A percentile compares a stretch with the other conserved stretches of the same genome.
Evolutionary conservation across 2,113 vertebrate genomes (phyloP).

Genomic region (Pseudorectes ferrugineus): DNA sequence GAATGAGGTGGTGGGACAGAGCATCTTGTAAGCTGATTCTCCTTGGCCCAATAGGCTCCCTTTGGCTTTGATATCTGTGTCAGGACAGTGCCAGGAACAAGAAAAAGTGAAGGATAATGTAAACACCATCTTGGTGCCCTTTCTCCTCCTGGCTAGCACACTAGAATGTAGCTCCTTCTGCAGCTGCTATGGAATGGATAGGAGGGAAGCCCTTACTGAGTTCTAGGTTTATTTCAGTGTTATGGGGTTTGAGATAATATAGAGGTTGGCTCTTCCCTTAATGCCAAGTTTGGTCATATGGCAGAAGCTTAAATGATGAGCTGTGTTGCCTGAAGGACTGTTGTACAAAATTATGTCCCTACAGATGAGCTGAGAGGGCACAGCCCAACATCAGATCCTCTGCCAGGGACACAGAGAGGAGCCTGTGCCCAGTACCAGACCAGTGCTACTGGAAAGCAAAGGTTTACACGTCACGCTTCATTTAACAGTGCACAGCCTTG

Average conservation of each 20-base stretch:
- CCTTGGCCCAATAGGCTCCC: neutral
- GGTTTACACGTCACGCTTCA: constrained; percentile 73
- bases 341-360: constrained; percentile 26
- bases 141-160: neutral
- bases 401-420: constrained; percentile 48
- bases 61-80: neutral
- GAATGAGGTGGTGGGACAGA: neutral
- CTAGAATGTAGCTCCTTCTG: neutral
- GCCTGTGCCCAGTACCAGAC: neutral
- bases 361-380: constrained; percentile 52
- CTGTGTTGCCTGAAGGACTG: neutral
- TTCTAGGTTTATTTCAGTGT: neutral
- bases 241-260: neutral
- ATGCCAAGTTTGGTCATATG: neutral
- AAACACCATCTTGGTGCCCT: neutral
- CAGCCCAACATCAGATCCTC: constrained; percentile 46
- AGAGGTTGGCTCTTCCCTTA: neutral
- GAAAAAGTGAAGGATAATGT: neutral
- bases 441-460: constrained; percentile 56
- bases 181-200: neutral
- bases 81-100: neutral
- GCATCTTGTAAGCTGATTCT: neutral
- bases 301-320: neutral
- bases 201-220: neutral
- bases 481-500: constrained; percentile 68